These are phyloP conservation scores for Chionomys nivalis DNA, from an alignment of 2,113 vertebrate species.

Conservation along the genomic window DNA sequence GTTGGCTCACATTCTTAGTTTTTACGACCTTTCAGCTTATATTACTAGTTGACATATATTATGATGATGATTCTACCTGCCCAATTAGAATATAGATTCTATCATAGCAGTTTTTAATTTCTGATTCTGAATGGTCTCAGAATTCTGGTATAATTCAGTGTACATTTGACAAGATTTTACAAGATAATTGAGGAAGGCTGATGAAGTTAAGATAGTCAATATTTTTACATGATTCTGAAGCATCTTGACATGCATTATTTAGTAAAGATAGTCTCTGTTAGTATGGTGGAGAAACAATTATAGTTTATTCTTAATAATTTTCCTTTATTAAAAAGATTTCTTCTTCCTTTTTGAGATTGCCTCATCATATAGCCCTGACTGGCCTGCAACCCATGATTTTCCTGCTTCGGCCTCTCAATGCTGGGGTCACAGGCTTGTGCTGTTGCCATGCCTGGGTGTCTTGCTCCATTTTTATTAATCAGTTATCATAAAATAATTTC, in stretches of 20 bases:
- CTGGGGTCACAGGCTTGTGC: not conserved
- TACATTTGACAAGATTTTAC: not conserved
- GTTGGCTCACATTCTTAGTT: not conserved
- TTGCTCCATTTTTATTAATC: slow-evolving; percentile 17
- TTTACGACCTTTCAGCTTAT: slow-evolving; percentile 18
- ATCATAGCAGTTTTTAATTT: not conserved
- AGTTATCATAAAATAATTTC: slow-evolving; percentile 26
- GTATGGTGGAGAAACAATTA: slow-evolving; percentile 12
- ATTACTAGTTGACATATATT: slow-evolving; percentile 2
- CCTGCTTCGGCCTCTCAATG: not conserved
- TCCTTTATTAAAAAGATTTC: not conserved
- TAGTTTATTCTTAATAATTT: slow-evolving; percentile 23
- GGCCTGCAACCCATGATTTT: not conserved
- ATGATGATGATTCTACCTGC: not conserved
- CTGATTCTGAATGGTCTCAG: slow-evolving; percentile 6
- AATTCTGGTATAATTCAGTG: not conserved
- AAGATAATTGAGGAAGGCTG: not conserved
- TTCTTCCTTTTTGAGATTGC: not conserved
- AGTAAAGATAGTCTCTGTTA: not conserved
- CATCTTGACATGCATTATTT: slow-evolving; percentile 41
- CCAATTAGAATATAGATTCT: not conserved
- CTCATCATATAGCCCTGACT: no score
- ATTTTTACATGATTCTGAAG: slow-evolving; percentile 21
- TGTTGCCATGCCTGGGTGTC: not conserved
- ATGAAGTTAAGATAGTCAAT: not conserved